phyloP scores from a whole-genome alignment of 2,113 vertebrate genomes.

The Turnix velox region DNA sequence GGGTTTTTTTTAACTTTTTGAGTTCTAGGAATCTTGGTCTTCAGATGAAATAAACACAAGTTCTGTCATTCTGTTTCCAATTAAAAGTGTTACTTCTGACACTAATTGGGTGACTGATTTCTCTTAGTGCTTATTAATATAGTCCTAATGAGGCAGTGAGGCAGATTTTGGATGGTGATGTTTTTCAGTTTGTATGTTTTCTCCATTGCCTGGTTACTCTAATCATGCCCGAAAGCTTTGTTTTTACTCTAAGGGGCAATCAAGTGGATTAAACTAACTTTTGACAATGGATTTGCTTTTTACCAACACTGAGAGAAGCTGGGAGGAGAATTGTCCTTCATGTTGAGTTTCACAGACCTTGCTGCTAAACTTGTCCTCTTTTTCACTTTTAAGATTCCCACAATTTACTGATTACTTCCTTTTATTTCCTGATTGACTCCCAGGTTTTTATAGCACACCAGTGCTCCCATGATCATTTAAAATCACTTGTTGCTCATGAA shows the following conservation, averaged over 20 bases:
- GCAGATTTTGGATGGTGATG: not conserved
- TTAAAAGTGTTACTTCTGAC: not conserved
- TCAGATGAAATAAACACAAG: not conserved
- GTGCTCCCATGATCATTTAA: not conserved
- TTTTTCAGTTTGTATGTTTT: not conserved
- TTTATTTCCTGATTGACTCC: not conserved
- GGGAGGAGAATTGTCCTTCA: not conserved
- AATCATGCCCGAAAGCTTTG: not conserved
- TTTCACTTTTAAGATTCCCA: not conserved
- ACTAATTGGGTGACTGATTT: not conserved
- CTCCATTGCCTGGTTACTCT: not conserved
- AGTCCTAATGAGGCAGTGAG: not conserved
- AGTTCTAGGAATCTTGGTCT: not conserved
- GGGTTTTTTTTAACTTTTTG: not conserved
- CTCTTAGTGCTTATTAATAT: not conserved
- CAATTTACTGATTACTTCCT: not conserved
- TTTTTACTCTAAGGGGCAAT: not conserved
- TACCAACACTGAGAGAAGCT: not conserved
- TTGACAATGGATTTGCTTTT: not conserved
- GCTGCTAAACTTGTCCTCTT: not conserved
- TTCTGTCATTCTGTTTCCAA: not conserved
- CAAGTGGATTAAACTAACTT: not conserved
- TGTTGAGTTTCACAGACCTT: not conserved
- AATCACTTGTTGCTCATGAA: constrained; percentile 32
- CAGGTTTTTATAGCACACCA: not conserved